Evolutionary conservation across 92 coral and sea anemone species (phyloP).

Genomic region (Palythoa grandiflora): DNA sequence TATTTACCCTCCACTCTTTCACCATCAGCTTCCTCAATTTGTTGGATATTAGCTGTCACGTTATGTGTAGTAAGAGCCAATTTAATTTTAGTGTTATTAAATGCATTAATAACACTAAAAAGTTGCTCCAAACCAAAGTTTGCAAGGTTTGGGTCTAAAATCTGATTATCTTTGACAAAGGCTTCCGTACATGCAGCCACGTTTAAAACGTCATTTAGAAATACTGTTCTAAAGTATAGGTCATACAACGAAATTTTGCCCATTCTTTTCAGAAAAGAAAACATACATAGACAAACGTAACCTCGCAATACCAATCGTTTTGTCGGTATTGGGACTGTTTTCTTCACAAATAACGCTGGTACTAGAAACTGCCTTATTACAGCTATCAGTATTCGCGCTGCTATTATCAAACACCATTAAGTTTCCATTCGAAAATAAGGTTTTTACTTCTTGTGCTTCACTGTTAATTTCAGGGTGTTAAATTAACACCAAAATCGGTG

Average conservation of each 20-base stretch:
- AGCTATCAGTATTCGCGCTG: background rate
- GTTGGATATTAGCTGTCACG: background rate
- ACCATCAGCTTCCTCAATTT: constrained; percentile 13
- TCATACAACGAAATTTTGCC: background rate
- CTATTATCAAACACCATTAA: background rate
- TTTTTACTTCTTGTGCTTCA: too few relatives aligned
- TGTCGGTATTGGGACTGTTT: background rate
- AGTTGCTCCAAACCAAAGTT: constrained; percentile 16
- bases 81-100: too few relatives aligned
- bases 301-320: background rate
- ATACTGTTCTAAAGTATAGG: background rate
- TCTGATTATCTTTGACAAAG: background rate
- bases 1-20: constrained; percentile 8
- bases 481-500: too few relatives aligned
- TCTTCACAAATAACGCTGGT: background rate
- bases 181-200: background rate
- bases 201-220: background rate
- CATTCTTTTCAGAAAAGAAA: background rate
- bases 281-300: background rate
- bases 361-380: background rate
- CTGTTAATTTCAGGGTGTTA: too few relatives aligned
- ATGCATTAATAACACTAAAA: background rate
- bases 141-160: background rate
- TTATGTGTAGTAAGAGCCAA: background rate
- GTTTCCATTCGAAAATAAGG: background rate